Percentiles rank a stretch among this genome's conserved stretches.
Evolutionary conservation across 2,113 vertebrate genomes (phyloP).

Genomic region (Thryonomys swinderianus): DNA sequence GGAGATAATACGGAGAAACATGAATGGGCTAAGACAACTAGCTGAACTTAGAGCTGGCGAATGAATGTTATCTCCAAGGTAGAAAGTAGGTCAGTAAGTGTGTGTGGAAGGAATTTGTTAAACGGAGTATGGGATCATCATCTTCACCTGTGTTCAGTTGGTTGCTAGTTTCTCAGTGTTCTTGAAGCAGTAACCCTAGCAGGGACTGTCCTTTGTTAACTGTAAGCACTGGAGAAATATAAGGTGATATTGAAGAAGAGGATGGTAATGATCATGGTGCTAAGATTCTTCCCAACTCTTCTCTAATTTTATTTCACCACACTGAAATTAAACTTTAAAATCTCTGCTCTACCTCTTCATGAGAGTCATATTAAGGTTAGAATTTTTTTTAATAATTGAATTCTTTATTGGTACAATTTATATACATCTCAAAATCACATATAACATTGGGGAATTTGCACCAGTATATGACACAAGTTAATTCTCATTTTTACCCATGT

Average conservation of each 20-base stretch:
- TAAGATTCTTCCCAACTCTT: not conserved
- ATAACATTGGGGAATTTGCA: too few relatives aligned
- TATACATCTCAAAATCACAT: too few relatives aligned
- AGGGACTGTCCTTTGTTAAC: fast-evolving
- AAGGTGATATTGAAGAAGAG: not conserved
- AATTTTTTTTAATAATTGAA: too few relatives aligned
- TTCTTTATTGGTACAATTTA: too few relatives aligned
- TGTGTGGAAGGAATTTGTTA: not conserved
- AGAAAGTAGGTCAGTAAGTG: not conserved
- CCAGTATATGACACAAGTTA: too few relatives aligned
- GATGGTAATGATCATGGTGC: not conserved
- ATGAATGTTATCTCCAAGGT: not conserved
- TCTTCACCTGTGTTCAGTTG: not conserved
- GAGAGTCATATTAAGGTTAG: not conserved
- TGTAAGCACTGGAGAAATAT: not conserved
- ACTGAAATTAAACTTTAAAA: constrained; percentile 42
- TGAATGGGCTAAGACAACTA: too few relatives aligned
- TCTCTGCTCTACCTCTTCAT: not conserved
- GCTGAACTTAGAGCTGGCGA: not conserved
- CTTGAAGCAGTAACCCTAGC: not conserved
- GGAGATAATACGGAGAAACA: not conserved
- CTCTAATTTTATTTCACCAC: not conserved
- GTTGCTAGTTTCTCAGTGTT: not conserved
- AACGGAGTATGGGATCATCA: not conserved
- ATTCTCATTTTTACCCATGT: too few relatives aligned